Percentiles rank a stretch among this genome's conserved stretches.
These are phyloP conservation scores for Melanogrammus aeglefinus DNA, from an alignment of 2,797 vertebrate species.

Conservation along the genomic window DNA sequence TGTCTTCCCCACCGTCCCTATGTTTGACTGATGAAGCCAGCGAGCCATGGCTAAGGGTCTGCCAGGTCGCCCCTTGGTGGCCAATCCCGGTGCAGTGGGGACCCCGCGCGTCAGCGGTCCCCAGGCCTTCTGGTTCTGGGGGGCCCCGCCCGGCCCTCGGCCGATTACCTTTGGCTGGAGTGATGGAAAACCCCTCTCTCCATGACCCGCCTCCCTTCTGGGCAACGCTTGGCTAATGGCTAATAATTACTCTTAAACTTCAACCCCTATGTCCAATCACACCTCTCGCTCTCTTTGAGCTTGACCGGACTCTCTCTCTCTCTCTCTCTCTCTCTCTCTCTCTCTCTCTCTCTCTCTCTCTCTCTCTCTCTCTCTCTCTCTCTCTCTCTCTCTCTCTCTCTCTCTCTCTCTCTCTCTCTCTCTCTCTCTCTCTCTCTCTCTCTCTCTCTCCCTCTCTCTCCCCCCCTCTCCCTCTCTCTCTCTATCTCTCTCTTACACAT, in stretches of 20 bases:
- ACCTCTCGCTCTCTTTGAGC: slow-evolving; percentile 24
- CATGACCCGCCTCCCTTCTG: slow-evolving; percentile 50
- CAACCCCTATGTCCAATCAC: slow-evolving; percentile 63
- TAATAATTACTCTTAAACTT: slow-evolving; percentile 78
- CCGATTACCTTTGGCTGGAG: slow-evolving; percentile 40
- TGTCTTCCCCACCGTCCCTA: slow-evolving; percentile 40
- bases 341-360: background rate
- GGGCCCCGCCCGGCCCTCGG: slow-evolving; percentile 33
- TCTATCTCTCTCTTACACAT: background rate
- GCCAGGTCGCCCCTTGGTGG: slow-evolving; percentile 42
- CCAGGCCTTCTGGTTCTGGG: slow-evolving; percentile 44
- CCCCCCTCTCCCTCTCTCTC: too few species aligned
- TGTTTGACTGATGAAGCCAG: slow-evolving; percentile 65
- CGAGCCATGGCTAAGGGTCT: slow-evolving; percentile 24
- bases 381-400: too few species aligned
- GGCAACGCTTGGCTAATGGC: slow-evolving; percentile 67
- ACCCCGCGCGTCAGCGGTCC: slow-evolving; percentile 25
- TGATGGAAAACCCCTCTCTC: slow-evolving; percentile 46
- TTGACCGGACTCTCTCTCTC: background rate
- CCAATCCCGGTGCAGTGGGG: slow-evolving; percentile 41
- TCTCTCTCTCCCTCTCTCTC: too few species aligned
- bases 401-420: too few species aligned
- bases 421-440: too few species aligned
- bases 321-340: background rate
- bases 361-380: background rate